phyloP scores from a whole-genome alignment of 2,797 vertebrate genomes.

The Sarcoramphus papa region DNA sequence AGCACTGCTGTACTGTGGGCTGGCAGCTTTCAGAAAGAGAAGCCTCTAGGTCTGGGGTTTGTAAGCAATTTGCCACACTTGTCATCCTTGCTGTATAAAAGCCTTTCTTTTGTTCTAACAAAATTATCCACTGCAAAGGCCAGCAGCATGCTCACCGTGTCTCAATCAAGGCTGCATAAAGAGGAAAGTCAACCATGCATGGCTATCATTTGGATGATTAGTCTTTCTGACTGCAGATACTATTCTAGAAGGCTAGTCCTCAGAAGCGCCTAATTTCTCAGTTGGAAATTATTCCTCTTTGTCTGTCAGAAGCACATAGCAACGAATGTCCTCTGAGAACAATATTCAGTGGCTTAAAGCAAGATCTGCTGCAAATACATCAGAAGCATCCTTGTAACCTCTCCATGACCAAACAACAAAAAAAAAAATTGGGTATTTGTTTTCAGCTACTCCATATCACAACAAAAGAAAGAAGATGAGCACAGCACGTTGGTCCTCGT shows the following conservation, averaged over 20 bases:
- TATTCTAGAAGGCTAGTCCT: constrained; percentile 35
- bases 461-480: neutral
- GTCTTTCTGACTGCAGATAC: constrained; percentile 39
- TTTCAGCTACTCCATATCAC: too few relatives aligned
- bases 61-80: constrained; percentile 59
- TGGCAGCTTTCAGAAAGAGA: constrained; percentile 24
- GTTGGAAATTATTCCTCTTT: constrained; percentile 47
- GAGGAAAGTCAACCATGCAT: constrained; percentile 48
- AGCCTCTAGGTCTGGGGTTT: constrained; percentile 25
- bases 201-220: constrained; percentile 62
- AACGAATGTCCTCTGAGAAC: neutral
- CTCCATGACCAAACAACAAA: neutral
- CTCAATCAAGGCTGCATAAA: constrained; percentile 59
- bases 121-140: constrained; percentile 59
- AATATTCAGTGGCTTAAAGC: neutral
- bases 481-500: neutral
- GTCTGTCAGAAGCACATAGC: constrained; percentile 35
- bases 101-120: constrained; percentile 63
- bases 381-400: neutral
- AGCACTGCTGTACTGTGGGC: neutral
- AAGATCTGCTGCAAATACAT: neutral
- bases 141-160: constrained; percentile 38
- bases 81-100: constrained; percentile 59
- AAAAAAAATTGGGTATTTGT: neutral
- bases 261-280: constrained; percentile 49